phyloP scores from a whole-genome alignment of 2,888 invertebrate genomes.

The Xestia sexstrigata region DNA sequence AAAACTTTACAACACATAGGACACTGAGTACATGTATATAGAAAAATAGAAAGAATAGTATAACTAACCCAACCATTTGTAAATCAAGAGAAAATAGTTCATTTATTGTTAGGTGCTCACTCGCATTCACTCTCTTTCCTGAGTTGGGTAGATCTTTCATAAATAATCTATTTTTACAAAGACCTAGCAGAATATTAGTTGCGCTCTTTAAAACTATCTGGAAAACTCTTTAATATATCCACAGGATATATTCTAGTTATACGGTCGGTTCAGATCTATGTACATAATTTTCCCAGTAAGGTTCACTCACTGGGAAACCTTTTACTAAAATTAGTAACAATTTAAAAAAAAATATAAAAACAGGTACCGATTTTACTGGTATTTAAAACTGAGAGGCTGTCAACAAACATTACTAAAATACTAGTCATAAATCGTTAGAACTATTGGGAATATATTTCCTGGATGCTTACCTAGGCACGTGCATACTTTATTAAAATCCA shows the following conservation, averaged over 20 bases:
- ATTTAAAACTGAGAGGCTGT: background rate
- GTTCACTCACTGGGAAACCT: background rate
- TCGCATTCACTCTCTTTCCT: background rate
- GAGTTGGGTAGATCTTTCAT: background rate
- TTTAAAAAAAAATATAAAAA: background rate
- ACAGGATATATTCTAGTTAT: background rate
- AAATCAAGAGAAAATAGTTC: conserved; percentile 1
- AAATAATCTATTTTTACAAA: background rate
- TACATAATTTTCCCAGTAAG: background rate
- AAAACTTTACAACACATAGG: background rate
- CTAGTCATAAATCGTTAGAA: background rate
- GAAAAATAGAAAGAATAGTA: background rate
- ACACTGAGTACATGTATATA: background rate
- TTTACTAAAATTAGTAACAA: background rate
- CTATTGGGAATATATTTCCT: background rate
- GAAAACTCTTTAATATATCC: background rate
- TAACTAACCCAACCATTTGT: conserved; percentile 6
- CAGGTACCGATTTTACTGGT: background rate
- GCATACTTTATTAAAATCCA: conserved; percentile 12
- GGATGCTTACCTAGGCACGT: conserved; percentile 1
- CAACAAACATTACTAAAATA: background rate
- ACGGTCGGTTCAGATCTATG: background rate
- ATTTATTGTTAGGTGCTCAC: background rate
- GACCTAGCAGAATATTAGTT: background rate
- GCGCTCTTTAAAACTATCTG: background rate